Base-by-base conservation (phyloP, 2,888 invertebrate genomes). In the Amphiduros pacificus region DNA sequence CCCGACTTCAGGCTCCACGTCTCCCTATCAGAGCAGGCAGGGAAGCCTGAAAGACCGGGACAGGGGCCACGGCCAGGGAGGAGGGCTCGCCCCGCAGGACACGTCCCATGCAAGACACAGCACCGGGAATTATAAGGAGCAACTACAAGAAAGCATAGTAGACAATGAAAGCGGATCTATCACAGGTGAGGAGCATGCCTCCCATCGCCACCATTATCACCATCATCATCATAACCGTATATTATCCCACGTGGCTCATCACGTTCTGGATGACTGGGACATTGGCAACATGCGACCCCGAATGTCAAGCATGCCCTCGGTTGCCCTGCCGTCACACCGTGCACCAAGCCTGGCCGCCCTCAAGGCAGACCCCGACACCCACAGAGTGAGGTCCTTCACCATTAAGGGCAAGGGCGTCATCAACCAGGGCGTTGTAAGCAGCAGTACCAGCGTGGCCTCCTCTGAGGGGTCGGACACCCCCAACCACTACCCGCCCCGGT, bases 211-310 rank as follows among this genome's bases (percentile, higher is more conserved):
- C n/a, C n/a, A n/a, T n/a, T n/a, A n/a, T n/a, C n/a, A n/a, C n/a
- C n/a, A n/a, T n/a, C n/a, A n/a, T n/a, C n/a, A n/a, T n/a, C n/a
- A n/a, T n/a, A 22, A 44, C 44, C 5, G 44, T n/a, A 9, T 44
- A 5, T n/a, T 44, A 5, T 9, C 20, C 22, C 44, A 44, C n/a
- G 22, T 44, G 44, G n/a, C 6, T n/a, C 44, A 44, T 54, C 41
- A 40, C 9, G 59, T 53, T 17, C n/a, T n/a, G n/a, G 41, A 36
- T 14, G 59, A 59, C 29, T 59, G 59, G 59, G 6, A 26, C 17
- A 29, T 59, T 27, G 59, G 59, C 22, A 53, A 51, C 44, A 59
- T 59, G 59, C 52, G 59, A n/a, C 59, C 59, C 1, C 51, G 59
- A 20, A 41, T 59, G 3, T 59, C 52, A 20, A 52, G 52, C 53